These are phyloP conservation scores for Archivesica marissinica DNA, from an alignment of 1,140 invertebrate species.

Conservation along the genomic window DNA sequence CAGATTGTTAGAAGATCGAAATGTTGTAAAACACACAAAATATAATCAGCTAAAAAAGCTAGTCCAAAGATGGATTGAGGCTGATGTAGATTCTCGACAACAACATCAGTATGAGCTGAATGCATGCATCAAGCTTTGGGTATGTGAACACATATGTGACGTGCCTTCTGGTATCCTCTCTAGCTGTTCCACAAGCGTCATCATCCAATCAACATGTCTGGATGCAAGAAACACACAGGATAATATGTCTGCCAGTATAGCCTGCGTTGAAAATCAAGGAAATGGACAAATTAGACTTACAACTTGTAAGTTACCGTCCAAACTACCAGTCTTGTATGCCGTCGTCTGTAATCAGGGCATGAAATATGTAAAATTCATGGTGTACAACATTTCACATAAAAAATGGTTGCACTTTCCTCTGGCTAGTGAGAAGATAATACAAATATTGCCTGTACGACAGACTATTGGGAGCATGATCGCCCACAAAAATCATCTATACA, in stretches of 20 bases:
- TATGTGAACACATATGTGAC: constrained; percentile 70
- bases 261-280: constrained; percentile 33
- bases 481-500: constrained; percentile 77
- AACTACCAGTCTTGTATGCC: constrained; percentile 72
- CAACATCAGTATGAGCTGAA: constrained; percentile 70
- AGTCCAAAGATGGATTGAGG: constrained; percentile 77
- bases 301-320: constrained; percentile 31
- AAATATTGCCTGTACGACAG: constrained; percentile 78
- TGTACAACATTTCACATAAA: constrained; percentile 77
- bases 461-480: constrained; percentile 79
- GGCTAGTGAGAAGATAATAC: constrained; percentile 74
- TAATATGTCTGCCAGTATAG: constrained; percentile 47
- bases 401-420: constrained; percentile 80
- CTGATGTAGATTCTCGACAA: constrained; percentile 68
- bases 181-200: constrained; percentile 50
- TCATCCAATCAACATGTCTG: constrained; percentile 41
- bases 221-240: neutral
- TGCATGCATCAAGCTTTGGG: constrained; percentile 76
- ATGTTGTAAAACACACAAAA: constrained; percentile 77
- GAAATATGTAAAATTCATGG: constrained; percentile 80
- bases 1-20: constrained; percentile 75
- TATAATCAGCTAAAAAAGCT: constrained; percentile 78
- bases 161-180: constrained; percentile 15
- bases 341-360: constrained; percentile 80
- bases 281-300: neutral